Evolutionary conservation across 2,888 invertebrate genomes (phyloP).

Genomic region (Papilio protenor): DNA sequence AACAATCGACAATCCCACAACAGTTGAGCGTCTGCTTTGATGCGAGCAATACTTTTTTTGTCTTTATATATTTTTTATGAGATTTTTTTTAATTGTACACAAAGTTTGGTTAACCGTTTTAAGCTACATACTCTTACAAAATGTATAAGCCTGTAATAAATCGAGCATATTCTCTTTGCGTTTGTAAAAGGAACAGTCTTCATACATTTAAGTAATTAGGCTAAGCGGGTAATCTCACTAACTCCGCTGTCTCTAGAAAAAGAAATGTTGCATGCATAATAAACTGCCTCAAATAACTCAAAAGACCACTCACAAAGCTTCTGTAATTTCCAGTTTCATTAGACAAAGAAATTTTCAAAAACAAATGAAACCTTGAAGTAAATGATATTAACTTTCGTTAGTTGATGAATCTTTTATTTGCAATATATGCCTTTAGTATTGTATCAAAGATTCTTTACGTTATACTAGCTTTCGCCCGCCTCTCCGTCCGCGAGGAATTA

Average conservation of each 20-base stretch:
- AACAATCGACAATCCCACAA: too few relatives aligned
- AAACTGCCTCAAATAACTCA: constrained; percentile 22
- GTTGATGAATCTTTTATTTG: too few relatives aligned
- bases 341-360: background rate
- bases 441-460: background rate
- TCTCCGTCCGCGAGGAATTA: too few relatives aligned
- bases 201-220: constrained; percentile 30
- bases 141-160: background rate
- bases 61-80: too few relatives aligned
- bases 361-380: background rate
- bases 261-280: background rate
- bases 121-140: background rate
- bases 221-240: constrained; percentile 27
- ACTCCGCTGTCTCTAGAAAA: constrained; percentile 3
- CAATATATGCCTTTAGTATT: too few relatives aligned
- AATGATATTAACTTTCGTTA: background rate
- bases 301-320: constrained; percentile 9
- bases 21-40: too few relatives aligned
- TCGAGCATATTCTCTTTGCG: background rate
- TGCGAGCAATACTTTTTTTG: too few relatives aligned
- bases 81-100: background rate
- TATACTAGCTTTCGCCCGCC: too few relatives aligned
- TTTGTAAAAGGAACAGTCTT: background rate
- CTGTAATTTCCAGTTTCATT: constrained; percentile 19
- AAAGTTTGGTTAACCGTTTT: too few relatives aligned